Evolutionary conservation across 2,113 vertebrate genomes (phyloP).

Genomic region (Callionymus lyra): DNA sequence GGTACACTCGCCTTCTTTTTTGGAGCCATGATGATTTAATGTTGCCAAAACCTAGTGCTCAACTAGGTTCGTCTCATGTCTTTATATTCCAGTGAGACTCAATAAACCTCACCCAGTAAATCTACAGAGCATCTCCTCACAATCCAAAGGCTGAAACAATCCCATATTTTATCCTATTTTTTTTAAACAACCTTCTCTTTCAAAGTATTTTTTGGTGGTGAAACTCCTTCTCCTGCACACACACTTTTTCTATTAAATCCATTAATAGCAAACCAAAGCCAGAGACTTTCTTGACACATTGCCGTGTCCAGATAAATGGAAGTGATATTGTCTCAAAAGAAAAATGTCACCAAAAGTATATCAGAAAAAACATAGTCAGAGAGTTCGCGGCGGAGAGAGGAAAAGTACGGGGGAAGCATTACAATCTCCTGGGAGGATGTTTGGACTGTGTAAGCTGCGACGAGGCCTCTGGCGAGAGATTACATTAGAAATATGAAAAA

Average conservation of each 20-base stretch:
- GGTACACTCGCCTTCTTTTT: no score
- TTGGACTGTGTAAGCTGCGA: conserved; percentile 36
- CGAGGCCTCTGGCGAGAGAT: conserved; percentile 36
- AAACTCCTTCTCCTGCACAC: no score
- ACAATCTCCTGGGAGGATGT: conserved; percentile 30
- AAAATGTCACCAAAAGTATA: background rate
- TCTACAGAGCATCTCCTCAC: no score
- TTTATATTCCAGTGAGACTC: no score
- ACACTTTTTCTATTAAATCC: background rate
- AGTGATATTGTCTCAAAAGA: conserved; percentile 5
- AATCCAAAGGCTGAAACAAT: no score
- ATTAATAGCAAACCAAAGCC: background rate
- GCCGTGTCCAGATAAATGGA: conserved; percentile 7
- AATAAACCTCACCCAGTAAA: no score
- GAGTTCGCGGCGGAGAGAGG: conserved; percentile 7
- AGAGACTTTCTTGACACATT: background rate
- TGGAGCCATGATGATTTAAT: no score
- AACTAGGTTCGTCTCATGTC: no score
- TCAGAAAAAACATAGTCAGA: background rate
- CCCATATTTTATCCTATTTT: no score
- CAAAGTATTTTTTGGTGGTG: no score
- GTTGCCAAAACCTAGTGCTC: no score
- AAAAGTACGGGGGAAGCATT: conserved; percentile 6
- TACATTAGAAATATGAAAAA: conserved; percentile 17
- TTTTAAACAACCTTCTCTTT: no score